Base-by-base conservation (phyloP, 1,140 invertebrate species). In the Bombus fervidus region DNA sequence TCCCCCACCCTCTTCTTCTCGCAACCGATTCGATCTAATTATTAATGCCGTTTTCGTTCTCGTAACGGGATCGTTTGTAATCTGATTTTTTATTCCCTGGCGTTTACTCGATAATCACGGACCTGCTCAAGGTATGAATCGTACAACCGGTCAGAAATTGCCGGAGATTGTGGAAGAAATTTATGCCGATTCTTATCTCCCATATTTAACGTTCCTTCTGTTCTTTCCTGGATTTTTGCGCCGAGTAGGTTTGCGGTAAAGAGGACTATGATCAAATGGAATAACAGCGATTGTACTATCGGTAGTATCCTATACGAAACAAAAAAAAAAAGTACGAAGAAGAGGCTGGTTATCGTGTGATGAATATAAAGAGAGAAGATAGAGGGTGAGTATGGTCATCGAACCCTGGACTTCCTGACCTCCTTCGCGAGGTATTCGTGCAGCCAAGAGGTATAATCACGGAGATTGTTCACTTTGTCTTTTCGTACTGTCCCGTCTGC, bases 381-480 rank as follows among this genome's bases (percentile, higher is more conserved):
- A 43, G 4, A 9, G 2, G 15, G 75, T n/a, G 64, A 37, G 31
- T 53, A 43, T 81, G 79, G 79, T 81, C 79, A 81, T 81, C 79
- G 79, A 81, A 81, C 79, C 68, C 68, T 81, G 53, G 28, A 57
- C 66, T 76, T n/a, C 28, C 53, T 72, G 79, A 81, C 79, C 79
- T 68, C 79, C 53, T 81, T 81, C 68, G 79, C 79, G 68, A 18
- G 68, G 25, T 39, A 59, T 72, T 81, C 68, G 79, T 73, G 79
- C 79, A 62, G 53, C 31, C 31, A 34, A 59, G 68, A 72, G 68
- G 53, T 81, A 81, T 73, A 81, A 81, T 81, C 79, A 81, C 41
- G 34, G 31, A 31, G 68, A 81, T 37, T 72, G 68, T 37, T 71
- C 79, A 18, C 68, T 81, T 72, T 72, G 79, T 81, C 79, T 71